phyloP scores from a whole-genome alignment of 2,888 invertebrate genomes.

The Caenorhabditis zanzibari region DNA sequence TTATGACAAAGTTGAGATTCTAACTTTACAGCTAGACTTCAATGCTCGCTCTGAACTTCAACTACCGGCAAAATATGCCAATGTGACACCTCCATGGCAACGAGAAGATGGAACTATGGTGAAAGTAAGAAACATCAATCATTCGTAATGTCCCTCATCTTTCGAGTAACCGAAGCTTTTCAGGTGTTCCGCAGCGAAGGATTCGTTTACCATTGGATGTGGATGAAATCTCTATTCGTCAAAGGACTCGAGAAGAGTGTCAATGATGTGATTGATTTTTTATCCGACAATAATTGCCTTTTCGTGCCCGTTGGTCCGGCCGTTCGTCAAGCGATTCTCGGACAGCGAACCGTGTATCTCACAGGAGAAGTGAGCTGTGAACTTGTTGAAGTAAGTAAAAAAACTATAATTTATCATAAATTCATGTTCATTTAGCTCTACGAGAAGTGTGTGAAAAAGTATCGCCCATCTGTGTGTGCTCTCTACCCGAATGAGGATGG shows the following conservation, averaged over 20 bases:
- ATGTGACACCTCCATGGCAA: constrained; percentile 56
- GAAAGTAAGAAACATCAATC: constrained; percentile 32
- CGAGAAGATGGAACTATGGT: constrained; percentile 25
- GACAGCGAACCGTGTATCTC: constrained; percentile 45
- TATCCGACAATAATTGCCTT: constrained; percentile 36
- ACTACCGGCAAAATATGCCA: constrained; percentile 28
- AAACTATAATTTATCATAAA: not conserved
- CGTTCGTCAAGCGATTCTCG: constrained; percentile 42
- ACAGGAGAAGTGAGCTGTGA: constrained; percentile 68
- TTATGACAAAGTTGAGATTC: too few species aligned
- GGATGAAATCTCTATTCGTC: constrained; percentile 66
- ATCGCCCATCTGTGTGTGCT: constrained; percentile 49
- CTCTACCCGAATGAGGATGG: constrained; percentile 63
- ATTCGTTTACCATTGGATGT: constrained; percentile 69
- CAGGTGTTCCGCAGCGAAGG: constrained; percentile 64
- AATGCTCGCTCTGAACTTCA: not conserved
- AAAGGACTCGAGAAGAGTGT: constrained; percentile 57
- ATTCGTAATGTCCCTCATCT: not conserved
- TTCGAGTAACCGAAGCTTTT: constrained; percentile 12
- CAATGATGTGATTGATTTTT: constrained; percentile 45
- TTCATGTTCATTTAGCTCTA: constrained; percentile 54
- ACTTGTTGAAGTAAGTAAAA: constrained; percentile 8
- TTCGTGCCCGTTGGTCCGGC: constrained; percentile 60
- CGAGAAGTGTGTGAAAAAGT: constrained; percentile 54
- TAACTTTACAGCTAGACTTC: constrained; percentile 1